Evolutionary conservation across 2,888 invertebrate species (phyloP), one percentile per base, ranked within the genome.

Genomic region (Gisinianus flammeolus): DNA sequence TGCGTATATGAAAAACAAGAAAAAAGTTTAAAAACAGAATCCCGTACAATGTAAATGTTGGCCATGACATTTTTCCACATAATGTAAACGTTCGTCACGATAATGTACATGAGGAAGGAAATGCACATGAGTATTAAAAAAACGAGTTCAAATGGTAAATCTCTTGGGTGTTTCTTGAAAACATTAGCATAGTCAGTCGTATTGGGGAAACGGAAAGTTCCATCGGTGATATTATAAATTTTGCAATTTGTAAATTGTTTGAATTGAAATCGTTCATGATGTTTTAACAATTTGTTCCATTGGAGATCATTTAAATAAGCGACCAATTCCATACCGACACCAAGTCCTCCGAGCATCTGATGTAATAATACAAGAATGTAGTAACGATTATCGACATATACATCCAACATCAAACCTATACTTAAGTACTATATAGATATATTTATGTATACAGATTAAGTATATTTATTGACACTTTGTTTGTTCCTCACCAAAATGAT

Each of bases 31-130:
- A 44, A 44, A 44, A 10, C 44, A 67, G 8, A 67, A 12, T 19
- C 3, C 6, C 71, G 10, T 56, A 71, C 71, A 33, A 73, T 62
- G 35, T 73, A 73, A 33, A 62, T 62, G 35, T 73, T 73, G 8
- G 73, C 31, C 62, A 73, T 73, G 1, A 64, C 24, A 12, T 58
- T 56, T 22, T 73, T 73, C 64, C 62, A 73, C 10, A n/a, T 30
- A 30, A 73, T 56, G 22, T 73, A 73, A 26, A 73, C 22, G 28
- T 58, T 62, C 2, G 33, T 30, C 24, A 24, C 16, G 24, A 73
- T 73, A 1, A 73, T 56, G n/a, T 73, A 73, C 26, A 73, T 56
- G 22, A 62, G 33, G 24, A 73, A 62, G 12, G 62, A 31, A 26
- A 35, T 19, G 19, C 31, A 56, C 10, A 35, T 22, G 6, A 73